Evolutionary conservation across 92 coral and sea anemone genomes (phyloP).

Genomic region (Phymanthus crucifer): DNA sequence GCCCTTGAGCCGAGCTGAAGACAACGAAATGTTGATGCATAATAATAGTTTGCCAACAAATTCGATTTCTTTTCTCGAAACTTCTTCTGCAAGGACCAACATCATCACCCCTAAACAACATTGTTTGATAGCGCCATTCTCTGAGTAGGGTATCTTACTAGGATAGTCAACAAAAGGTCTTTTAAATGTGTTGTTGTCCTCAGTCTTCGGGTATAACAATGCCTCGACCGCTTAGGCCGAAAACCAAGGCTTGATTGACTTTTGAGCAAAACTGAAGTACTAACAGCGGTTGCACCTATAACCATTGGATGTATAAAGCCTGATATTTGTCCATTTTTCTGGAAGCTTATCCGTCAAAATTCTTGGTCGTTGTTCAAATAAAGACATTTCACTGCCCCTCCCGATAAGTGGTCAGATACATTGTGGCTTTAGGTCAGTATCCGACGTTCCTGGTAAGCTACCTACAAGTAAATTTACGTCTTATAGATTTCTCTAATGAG

Average conservation of each 20-base stretch:
- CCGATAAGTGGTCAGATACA: no score
- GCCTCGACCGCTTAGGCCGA: neutral
- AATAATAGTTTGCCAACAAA: neutral
- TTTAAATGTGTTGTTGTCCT: neutral
- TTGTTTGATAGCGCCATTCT: neutral
- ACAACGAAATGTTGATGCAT: constrained; percentile 1
- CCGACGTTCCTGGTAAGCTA: no score
- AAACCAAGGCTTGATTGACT: neutral
- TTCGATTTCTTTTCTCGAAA: neutral
- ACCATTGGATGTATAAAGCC: no score
- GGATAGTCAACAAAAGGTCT: neutral
- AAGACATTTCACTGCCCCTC: no score
- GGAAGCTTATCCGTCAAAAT: no score
- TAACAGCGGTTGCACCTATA: no score
- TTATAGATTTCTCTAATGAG: neutral
- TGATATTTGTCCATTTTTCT: no score
- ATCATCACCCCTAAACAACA: no score
- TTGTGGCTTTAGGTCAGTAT: no score
- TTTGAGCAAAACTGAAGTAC: neutral
- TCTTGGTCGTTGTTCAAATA: no score
- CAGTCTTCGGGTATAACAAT: neutral
- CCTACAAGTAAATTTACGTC: neutral
- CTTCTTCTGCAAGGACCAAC: neutral
- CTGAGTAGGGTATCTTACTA: neutral
- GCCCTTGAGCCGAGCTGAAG: neutral